These are phyloP conservation scores for Drosophila tanythrix DNA, from an alignment of 2,888 invertebrate species.

Conservation along the genomic window DNA sequence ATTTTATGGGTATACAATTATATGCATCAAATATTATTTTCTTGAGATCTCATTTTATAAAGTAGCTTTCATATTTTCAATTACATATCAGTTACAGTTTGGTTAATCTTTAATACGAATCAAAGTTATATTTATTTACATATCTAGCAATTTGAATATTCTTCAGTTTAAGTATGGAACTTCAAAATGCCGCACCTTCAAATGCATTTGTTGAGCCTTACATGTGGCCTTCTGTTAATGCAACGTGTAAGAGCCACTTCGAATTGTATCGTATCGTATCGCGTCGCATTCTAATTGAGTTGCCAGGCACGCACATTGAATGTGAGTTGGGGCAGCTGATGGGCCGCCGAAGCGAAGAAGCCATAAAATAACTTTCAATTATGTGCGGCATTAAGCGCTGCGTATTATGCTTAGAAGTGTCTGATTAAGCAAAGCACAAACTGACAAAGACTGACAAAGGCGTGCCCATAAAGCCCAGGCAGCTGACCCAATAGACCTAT, in stretches of 20 bases:
- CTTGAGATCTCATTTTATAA: not conserved
- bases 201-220: constrained; percentile 53
- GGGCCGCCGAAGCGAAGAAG: constrained; percentile 44
- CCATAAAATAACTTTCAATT: constrained; percentile 80
- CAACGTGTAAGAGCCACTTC: constrained; percentile 15
- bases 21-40: not conserved
- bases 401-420: constrained; percentile 52
- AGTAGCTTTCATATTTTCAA: not conserved
- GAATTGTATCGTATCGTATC: constrained; percentile 26
- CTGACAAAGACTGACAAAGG: not conserved
- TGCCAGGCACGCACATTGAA: constrained; percentile 64
- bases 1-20: not conserved
- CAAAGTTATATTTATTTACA: not conserved
- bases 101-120: not conserved
- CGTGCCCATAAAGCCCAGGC: constrained; percentile 59
- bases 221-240: constrained; percentile 33
- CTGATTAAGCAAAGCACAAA: constrained; percentile 34
- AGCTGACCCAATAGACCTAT: constrained; percentile 34
- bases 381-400: constrained; percentile 53
- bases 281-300: constrained; percentile 63
- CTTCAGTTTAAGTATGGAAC: not conserved
- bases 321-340: constrained; percentile 46
- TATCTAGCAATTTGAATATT: not conserved
- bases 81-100: not conserved
- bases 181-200: constrained; percentile 17